Evolutionary conservation across 2,888 invertebrate genomes (phyloP).

Genomic region (Drosophila borealis): DNA sequence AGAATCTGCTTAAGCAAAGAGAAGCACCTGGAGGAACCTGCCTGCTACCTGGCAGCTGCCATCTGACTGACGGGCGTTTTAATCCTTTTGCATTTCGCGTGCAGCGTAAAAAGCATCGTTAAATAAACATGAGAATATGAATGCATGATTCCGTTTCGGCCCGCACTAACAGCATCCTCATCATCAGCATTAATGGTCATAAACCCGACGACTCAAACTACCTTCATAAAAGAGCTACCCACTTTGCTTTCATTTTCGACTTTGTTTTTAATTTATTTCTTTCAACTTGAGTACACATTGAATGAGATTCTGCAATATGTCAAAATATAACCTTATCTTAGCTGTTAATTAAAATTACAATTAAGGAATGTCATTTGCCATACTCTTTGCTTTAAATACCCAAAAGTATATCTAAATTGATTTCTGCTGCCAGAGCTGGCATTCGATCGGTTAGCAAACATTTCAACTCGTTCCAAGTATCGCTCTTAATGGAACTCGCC

Average conservation of each 20-base stretch:
- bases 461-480: not conserved
- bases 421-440: slow-evolving; percentile 28
- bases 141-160: slow-evolving; percentile 63
- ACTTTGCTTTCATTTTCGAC: not conserved
- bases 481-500: slow-evolving; percentile 1
- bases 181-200: slow-evolving; percentile 40
- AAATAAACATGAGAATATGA: slow-evolving; percentile 79
- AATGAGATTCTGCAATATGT: slow-evolving; percentile 2
- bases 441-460: slow-evolving; percentile 1
- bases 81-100: slow-evolving; percentile 74
- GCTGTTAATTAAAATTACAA: slow-evolving; percentile 33
- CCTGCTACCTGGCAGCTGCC: slow-evolving; percentile 15
- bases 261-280: slow-evolving; percentile 44
- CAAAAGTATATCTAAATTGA: slow-evolving; percentile 44
- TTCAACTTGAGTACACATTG: slow-evolving; percentile 22
- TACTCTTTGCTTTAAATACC: no score
- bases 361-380: no score
- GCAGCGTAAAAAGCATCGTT: slow-evolving; percentile 78
- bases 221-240: slow-evolving; percentile 23
- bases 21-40: slow-evolving; percentile 17
- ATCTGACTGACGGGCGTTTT: slow-evolving; percentile 54
- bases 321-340: slow-evolving; percentile 8
- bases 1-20: slow-evolving; percentile 6
- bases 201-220: slow-evolving; percentile 54
- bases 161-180: slow-evolving; percentile 13